A percentile compares a stretch with the other conserved stretches of the same genome.
phyloP scores from a whole-genome alignment of 2,797 vertebrate genomes.

The Enteromius treurensis region DNA sequence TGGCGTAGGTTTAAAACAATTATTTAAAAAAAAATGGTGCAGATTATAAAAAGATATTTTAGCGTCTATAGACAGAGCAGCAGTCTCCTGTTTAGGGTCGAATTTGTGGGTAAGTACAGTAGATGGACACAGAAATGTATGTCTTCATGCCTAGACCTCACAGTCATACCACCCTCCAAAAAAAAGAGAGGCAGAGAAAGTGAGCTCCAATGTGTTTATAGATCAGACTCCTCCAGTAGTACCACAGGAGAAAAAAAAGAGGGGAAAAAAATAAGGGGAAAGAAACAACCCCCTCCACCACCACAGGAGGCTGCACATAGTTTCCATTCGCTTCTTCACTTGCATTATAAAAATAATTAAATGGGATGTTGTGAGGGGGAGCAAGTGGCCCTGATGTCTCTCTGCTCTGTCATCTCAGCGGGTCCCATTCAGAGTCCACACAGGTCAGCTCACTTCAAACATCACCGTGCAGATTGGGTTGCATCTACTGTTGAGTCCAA shows the following conservation, averaged over 20 bases:
- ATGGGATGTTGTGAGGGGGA: constrained; percentile 70
- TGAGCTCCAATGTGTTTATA: constrained; percentile 65
- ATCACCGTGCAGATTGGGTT: constrained; percentile 47
- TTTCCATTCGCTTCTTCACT: constrained; percentile 78
- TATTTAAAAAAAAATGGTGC: not conserved
- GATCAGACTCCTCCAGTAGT: constrained; percentile 59
- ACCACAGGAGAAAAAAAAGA: constrained; percentile 46
- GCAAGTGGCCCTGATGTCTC: constrained; percentile 68
- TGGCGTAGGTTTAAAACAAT: not conserved
- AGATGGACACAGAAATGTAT: constrained; percentile 58
- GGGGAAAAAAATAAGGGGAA: constrained; percentile 27
- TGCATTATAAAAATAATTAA: constrained; percentile 77
- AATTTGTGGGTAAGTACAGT: constrained; percentile 14
- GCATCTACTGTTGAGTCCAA: constrained; percentile 47
- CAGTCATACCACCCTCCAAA: constrained; percentile 53
- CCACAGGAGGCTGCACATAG: constrained; percentile 70
- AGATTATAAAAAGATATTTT: not conserved
- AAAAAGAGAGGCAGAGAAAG: constrained; percentile 33
- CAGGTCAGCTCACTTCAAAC: constrained; percentile 63
- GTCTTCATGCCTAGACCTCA: constrained; percentile 61
- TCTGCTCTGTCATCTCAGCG: constrained; percentile 70
- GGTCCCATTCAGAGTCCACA: constrained; percentile 68
- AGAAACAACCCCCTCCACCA: constrained; percentile 58
- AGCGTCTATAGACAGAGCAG: not conserved
- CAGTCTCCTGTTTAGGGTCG: not conserved